Percentiles rank a stretch among this genome's conserved stretches.
phyloP scores from a whole-genome alignment of 2,888 invertebrate genomes.

The Pollenia amentaria region DNA sequence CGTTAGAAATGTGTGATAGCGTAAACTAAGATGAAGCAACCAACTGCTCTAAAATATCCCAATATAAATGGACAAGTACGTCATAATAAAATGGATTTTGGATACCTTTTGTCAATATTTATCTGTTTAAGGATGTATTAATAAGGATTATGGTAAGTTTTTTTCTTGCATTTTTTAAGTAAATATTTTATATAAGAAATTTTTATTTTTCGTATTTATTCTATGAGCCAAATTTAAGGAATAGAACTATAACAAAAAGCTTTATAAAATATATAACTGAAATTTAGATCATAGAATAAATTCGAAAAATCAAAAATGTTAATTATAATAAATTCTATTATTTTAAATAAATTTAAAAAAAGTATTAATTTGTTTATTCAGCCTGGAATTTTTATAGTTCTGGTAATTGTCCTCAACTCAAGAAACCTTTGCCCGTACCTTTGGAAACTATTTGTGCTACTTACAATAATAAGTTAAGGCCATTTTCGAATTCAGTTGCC shows the following conservation, averaged over 20 bases:
- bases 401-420: background rate
- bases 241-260: too few relatives aligned
- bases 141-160: background rate
- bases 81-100: background rate
- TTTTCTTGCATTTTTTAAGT: background rate
- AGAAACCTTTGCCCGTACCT: background rate
- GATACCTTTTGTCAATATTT: background rate
- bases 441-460: conserved; percentile 2
- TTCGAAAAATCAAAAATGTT: too few relatives aligned
- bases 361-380: background rate
- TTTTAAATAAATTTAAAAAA: too few relatives aligned
- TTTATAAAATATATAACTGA: too few relatives aligned
- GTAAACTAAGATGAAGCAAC: too few relatives aligned
- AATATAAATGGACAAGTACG: background rate
- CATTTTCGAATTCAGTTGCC: background rate
- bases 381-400: conserved; percentile 19
- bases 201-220: too few relatives aligned
- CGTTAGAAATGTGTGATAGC: too few relatives aligned
- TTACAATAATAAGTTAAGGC: background rate
- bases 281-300: too few relatives aligned
- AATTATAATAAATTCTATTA: too few relatives aligned
- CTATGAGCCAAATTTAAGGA: too few relatives aligned
- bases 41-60: background rate
- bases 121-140: background rate
- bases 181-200: background rate